Evolutionary conservation across 2,888 invertebrate genomes (phyloP), one percentile per base, ranked within the genome.

Genomic region (Marasmarcha lunaedactyla): DNA sequence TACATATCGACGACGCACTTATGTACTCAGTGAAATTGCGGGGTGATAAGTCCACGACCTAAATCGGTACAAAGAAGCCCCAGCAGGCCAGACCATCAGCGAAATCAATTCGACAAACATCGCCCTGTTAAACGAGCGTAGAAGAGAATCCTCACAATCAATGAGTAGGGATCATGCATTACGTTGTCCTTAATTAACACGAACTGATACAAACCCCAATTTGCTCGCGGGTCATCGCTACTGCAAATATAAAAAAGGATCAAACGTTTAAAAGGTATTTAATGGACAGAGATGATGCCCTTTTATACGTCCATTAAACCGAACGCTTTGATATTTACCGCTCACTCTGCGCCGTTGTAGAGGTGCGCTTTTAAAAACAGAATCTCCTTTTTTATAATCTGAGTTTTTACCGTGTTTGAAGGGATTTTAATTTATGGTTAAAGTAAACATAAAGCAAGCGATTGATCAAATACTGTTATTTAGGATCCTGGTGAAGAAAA

Each of bases 211-310:
- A 46, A 46, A 53, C 51, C 59, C 64, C 64, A 70, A 74, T 74
- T 70, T 68, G 71, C 57, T 63, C 67, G 64, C 59, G 61, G 71
- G 71, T 76, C 68, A 76, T 71, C 69, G 63, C 68, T 46, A 71
- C 54, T 54, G 71, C 65, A 77, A 78, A 81, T 73, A 73, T 68
- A 77, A 78, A 81, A 77, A 79, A 72, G 78, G 83, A 83, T 83
- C 83, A 81, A 83, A 81, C 79, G 72, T 73, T 81, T 81, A 74
- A 77, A 81, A 78, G 71, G 73, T 79, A 79, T 81, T 77, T 79
- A 79, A 81, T 81, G 79, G 77, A 78, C 70, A 71, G 69, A 66
- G 66, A 73, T 76, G 73, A 68, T 70, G 69, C 68, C 77, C 74
- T 72, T 81, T 83, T 79, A 72, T 69, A 60, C 67, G 61, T 72